Evolutionary conservation across 2,797 vertebrate genomes (phyloP), one percentile per base, ranked within the genome.

Genomic region (Synanceia verrucosa): DNA sequence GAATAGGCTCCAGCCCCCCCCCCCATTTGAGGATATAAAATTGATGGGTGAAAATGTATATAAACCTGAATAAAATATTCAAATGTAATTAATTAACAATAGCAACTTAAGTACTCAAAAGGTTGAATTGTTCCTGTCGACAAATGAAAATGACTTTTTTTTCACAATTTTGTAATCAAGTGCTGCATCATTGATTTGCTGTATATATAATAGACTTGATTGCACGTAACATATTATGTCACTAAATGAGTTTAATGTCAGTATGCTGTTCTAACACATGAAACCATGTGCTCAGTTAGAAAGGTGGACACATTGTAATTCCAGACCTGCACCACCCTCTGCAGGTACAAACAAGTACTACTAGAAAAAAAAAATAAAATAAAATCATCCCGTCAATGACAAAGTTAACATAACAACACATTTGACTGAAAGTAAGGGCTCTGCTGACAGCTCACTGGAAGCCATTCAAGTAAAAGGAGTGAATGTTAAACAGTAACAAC

Each of bases 251-350:
- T 26, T 62, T 2, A 9, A 11, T 11, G 5, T 41, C 6, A 46
- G 7, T 26, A 10, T 26, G 6, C 4, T 48, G 1, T 36, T 8
- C 21, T n/a, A 9, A 11, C 19, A 5, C 5, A 6, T 28, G 23
- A 26, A 66, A 8, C 21, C 10, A 2, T 6, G 46, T 13, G 33
- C 6, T 36, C 4, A 44, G 26, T 43, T 33, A 4, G 2, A 6
- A 44, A 16, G 28, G 23, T 47, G 9, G 13, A 50, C 1, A 0
- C 0, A 5, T 1, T 72, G 2, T 52, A 18, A 65, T 14, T 62
- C 0, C 52, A n/a, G 65, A 33, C 37, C 51, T 68, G 19, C 36
- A 9, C 29, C 53, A 79, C 76, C 79, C 79, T 60, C 86, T 86
- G 60, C 70, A 83, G 86, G 48, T 0, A 23, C 2, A 59, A 21